These are phyloP conservation scores for Trachymyrmex septentrionalis DNA, from an alignment of 1,140 invertebrate genomes.

Conservation along the genomic window DNA sequence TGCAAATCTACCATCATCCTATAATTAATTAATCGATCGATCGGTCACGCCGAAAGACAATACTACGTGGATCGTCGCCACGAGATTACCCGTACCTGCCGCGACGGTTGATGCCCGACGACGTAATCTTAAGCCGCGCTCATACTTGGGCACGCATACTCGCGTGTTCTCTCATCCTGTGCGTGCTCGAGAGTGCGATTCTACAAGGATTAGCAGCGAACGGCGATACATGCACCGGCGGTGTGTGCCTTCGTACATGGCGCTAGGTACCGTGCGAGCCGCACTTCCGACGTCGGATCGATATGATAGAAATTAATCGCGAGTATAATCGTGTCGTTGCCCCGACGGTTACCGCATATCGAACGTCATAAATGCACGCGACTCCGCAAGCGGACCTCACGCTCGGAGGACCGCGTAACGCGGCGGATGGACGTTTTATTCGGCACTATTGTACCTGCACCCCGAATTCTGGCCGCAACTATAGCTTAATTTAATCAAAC, in stretches of 20 bases:
- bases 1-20: constrained; percentile 79
- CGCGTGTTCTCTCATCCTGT: background rate
- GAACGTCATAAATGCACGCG: constrained; percentile 33
- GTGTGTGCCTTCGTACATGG: constrained; percentile 13
- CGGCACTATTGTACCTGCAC: background rate
- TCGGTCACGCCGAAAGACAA: constrained; percentile 60
- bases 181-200: background rate
- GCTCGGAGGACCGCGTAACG: background rate
- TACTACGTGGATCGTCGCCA: constrained; percentile 49
- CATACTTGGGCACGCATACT: constrained; percentile 1
- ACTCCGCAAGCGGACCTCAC: constrained; percentile 15
- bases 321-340: constrained; percentile 58
- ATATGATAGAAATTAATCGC: constrained; percentile 67
- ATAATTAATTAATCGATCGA: constrained; percentile 83
- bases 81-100: constrained; percentile 15
- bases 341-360: background rate
- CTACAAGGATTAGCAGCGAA: constrained; percentile 30
- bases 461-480: background rate
- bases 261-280: background rate
- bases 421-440: constrained; percentile 34
- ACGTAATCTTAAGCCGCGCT: constrained; percentile 16
- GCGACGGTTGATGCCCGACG: constrained; percentile 20
- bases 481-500: constrained; percentile 12
- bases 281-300: constrained; percentile 15
- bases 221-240: background rate